Percentiles rank a stretch among this genome's conserved stretches.
phyloP scores from a whole-genome alignment of 2,888 invertebrate species.

The Uropetala carovei region DNA sequence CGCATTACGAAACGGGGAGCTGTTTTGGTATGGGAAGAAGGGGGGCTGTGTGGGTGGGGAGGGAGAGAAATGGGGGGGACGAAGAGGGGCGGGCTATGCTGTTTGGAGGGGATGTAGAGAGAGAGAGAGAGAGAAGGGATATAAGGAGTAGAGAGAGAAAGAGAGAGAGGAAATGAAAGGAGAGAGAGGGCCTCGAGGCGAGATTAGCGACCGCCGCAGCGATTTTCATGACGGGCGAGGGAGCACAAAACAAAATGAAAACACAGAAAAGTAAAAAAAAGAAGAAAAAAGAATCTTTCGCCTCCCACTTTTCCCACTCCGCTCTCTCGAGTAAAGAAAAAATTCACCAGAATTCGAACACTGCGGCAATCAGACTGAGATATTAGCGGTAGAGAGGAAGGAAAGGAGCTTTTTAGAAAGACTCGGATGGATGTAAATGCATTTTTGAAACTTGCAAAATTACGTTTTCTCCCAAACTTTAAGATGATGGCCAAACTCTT shows the following conservation, averaged over 20 bases:
- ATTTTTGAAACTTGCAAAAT: constrained; percentile 56
- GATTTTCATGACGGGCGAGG: constrained; percentile 60
- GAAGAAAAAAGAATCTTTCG: constrained; percentile 25
- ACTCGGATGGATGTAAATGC: constrained; percentile 58
- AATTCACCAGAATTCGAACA: constrained; percentile 57
- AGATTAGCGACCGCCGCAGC: constrained; percentile 61
- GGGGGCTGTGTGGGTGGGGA: constrained; percentile 9
- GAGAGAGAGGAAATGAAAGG: not conserved
- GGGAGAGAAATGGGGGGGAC: not conserved
- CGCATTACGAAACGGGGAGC: constrained; percentile 36
- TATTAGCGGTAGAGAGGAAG: constrained; percentile 8
- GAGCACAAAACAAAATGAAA: constrained; percentile 45
- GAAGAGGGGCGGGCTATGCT: not conserved
- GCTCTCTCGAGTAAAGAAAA: constrained; percentile 2
- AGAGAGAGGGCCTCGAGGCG: constrained; percentile 30
- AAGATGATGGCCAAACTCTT: constrained; percentile 21
- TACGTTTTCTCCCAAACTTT: constrained; percentile 38
- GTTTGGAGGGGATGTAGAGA: not conserved
- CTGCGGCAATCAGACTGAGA: constrained; percentile 52
- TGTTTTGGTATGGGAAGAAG: not conserved
- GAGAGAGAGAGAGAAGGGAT: constrained; percentile 8
- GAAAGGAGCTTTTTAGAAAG: constrained; percentile 1
- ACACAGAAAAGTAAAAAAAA: constrained; percentile 45
- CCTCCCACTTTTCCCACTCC: constrained; percentile 30
- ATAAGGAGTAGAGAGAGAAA: not conserved